Evolutionary conservation across 2,888 invertebrate species (phyloP), one percentile per base, ranked within the genome.

Genomic region (Stenodema calcarata): DNA sequence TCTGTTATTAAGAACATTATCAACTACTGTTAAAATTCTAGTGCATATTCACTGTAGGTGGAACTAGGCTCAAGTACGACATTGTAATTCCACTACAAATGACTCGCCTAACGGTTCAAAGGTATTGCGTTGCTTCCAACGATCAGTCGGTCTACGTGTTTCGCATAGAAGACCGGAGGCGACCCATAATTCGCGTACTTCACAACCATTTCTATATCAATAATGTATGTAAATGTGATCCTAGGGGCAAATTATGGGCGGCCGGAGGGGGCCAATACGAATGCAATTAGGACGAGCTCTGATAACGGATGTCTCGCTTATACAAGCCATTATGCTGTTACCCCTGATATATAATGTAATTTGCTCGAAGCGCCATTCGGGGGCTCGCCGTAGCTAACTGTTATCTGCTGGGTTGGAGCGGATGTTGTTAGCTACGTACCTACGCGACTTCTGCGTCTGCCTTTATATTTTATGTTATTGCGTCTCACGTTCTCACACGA

Each of bases 341-440:
- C 18, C 35, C 35, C 73, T 73, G 73, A 73, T 73, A 73, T 41
- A 73, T 41, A 73, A 73, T 73, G 73, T 73, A 73, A 73, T 73
- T 73, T 73, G 73, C 73, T 73, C 35, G 41, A 30, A 35, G 35
- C 41, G 73, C 30, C 28, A 73, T 73, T 73, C 35, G 73, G 73
- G 35, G 16, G 2, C 4, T 1, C 35, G 0, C 14, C 41, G 1
- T 18, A 73, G 73, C 35, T 73, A n/a, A 11, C 62, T 62, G 62
- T 27, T 18, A 62, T 50, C 50, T 62, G 62, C 50, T 62, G 62
- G 2, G 35, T 35, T 35, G 35, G 23, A 62, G 62, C 23, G 62
- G 23, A 0, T 62, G 23, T 27, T 27, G 62, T 23, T 14, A 35
- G 35, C n/a, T n/a, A n/a, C 35, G 35, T 35, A 7, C 35, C 35